These are phyloP conservation scores for Melipona beecheii DNA, from an alignment of 2,888 invertebrate species.

Conservation along the genomic window DNA sequence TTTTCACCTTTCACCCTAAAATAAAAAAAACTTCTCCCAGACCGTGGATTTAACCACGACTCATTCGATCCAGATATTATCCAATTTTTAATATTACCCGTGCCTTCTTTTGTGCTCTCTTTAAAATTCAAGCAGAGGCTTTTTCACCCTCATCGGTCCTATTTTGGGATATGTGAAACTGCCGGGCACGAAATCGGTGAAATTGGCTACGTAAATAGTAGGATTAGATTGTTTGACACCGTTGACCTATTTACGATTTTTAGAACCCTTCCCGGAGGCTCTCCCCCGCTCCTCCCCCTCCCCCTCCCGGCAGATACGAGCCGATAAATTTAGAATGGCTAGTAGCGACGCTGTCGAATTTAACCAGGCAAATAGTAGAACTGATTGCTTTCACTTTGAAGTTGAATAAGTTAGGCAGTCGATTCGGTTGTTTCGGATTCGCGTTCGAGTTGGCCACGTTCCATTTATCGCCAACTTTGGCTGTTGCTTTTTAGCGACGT, in stretches of 20 bases:
- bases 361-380: conserved; percentile 22
- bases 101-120: no score
- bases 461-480: conserved; percentile 32
- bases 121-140: no score
- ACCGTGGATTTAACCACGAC: not conserved
- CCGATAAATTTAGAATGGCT: conserved; percentile 26
- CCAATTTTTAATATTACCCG: no score
- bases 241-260: conserved; percentile 24
- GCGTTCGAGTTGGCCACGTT: conserved; percentile 33
- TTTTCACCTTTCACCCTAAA: not conserved
- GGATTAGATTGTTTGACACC: conserved; percentile 12
- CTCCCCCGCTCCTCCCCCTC: not conserved
- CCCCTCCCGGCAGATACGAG: not conserved
- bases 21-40: no score
- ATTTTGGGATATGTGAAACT: not conserved
- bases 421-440: conserved; percentile 26
- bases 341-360: conserved; percentile 12
- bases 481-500: conserved; percentile 21
- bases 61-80: not conserved
- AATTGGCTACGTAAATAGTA: not conserved
- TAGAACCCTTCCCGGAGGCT: not conserved
- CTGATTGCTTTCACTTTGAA: conserved; percentile 32
- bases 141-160: not conserved
- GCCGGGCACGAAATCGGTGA: not conserved
- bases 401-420: conserved; percentile 26